Evolutionary conservation across 30 jellyfish, hydroid and myxozoan species (phyloP).

Genomic region (Hydractinia symbiolongicarpus): DNA sequence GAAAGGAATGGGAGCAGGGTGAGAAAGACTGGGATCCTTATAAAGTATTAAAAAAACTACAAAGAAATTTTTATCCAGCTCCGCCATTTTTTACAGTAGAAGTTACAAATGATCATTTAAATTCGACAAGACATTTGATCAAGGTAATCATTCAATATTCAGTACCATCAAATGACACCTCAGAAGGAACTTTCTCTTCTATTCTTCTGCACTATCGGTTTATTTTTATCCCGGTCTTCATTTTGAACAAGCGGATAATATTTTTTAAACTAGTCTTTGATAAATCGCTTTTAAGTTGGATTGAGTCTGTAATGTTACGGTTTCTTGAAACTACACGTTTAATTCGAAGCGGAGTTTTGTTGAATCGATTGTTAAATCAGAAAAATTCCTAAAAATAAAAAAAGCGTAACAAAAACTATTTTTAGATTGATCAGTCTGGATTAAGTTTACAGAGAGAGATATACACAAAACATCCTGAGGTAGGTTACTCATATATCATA

Average conservation of each 20-base stretch:
- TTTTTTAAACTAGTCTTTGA: too few relatives aligned
- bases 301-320: too few relatives aligned
- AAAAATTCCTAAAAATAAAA: neutral
- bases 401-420: neutral
- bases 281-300: too few relatives aligned
- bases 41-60: slow-evolving; percentile 52
- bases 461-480: slow-evolving; percentile 52
- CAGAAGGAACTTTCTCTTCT: too few relatives aligned
- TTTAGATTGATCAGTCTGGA: slow-evolving; percentile 95
- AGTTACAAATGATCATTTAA: slow-evolving; percentile 91
- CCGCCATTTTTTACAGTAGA: slow-evolving; percentile 95
- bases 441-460: slow-evolving; percentile 92
- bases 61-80: slow-evolving; percentile 82
- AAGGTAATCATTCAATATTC: slow-evolving; percentile 39
- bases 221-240: too few relatives aligned
- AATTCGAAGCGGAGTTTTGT: neutral
- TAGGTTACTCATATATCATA: neutral
- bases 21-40: slow-evolving; percentile 62
- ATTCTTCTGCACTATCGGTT: too few relatives aligned
- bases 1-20: slow-evolving; percentile 31
- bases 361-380: neutral
- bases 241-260: too few relatives aligned
- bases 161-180: too few relatives aligned
- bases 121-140: slow-evolving; percentile 81
- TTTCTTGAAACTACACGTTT: neutral